Percentiles rank a stretch among this genome's conserved stretches.
Conservation (phyloP, 1,140 invertebrate species). For the Aradophagus sp. region DNA sequence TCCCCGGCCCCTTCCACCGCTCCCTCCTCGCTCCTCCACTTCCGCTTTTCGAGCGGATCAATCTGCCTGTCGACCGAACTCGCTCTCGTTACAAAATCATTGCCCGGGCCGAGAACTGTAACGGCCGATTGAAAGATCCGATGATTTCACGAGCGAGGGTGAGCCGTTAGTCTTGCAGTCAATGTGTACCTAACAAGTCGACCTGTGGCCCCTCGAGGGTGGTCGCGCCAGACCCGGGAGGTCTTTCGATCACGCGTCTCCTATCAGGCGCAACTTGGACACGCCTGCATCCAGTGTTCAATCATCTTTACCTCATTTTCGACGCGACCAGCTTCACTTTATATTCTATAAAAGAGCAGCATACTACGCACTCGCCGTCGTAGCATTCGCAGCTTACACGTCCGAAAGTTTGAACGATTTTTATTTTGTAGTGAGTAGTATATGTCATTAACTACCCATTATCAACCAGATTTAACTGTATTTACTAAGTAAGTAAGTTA, state of each 20-base stretch:
- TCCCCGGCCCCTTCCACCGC: conserved; percentile 8
- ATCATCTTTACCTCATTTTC: conserved; percentile 63
- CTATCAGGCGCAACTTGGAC: conserved; percentile 65
- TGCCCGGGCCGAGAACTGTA: conserved; percentile 27
- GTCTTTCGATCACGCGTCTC: conserved; percentile 67
- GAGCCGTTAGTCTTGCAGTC: conserved; percentile 61
- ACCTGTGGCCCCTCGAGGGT: conserved; percentile 69
- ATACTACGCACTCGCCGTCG: no score
- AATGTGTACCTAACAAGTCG: conserved; percentile 68
- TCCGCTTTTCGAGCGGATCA: no score
- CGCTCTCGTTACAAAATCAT: conserved; percentile 6
- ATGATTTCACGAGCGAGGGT: conserved; percentile 31
- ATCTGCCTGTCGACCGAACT: background rate
- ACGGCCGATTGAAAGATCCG: no score
- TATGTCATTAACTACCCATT: no score
- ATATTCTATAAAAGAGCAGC: no score
- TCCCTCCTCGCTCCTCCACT: conserved; percentile 6
- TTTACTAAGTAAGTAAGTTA: no score
- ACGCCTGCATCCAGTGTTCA: conserved; percentile 69
- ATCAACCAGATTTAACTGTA: no score
- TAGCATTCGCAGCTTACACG: no score
- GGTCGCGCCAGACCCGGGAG: conserved; percentile 66
- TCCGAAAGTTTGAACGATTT: no score
- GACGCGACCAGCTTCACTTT: conserved; percentile 54
- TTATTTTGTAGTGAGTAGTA: no score